Percentiles rank a stretch among this genome's conserved stretches.
Conservation (phyloP, 2,888 invertebrate species). For the Apodemia zela region DNA sequence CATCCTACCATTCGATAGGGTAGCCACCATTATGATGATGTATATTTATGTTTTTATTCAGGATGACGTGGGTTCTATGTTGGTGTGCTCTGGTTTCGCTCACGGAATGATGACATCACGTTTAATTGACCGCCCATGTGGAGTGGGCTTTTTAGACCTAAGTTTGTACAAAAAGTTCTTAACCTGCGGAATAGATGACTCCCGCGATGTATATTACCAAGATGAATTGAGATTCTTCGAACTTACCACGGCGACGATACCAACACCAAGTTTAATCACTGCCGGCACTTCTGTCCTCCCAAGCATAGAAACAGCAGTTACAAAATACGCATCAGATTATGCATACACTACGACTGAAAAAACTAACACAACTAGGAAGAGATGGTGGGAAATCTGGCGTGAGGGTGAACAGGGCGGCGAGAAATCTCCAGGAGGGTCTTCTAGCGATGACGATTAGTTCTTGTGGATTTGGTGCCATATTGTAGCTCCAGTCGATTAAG, state of each 20-base stretch:
- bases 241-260: slow-evolving; percentile 28
- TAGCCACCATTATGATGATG: no score
- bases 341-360: no score
- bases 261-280: background rate
- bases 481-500: no score
- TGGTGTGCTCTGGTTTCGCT: slow-evolving; percentile 56
- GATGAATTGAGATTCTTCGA: slow-evolving; percentile 45
- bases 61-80: slow-evolving; percentile 62
- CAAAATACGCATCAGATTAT: no score
- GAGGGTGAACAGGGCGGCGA: no score
- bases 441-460: no score
- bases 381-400: no score
- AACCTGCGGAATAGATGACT: slow-evolving; percentile 66
- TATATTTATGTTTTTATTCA: slow-evolving; percentile 29
- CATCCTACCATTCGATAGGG: no score
- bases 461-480: no score
- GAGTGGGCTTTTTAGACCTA: slow-evolving; percentile 60
- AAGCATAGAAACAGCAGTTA: no score
- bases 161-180: slow-evolving; percentile 53
- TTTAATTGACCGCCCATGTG: slow-evolving; percentile 64
- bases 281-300: background rate
- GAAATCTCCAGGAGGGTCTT: no score
- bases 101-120: slow-evolving; percentile 64
- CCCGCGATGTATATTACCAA: slow-evolving; percentile 56
- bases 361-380: no score